A percentile compares a stretch with the other conserved stretches of the same genome.
These are phyloP conservation scores for Microctonus aethiopoides DNA, from an alignment of 2,888 invertebrate species.

Conservation along the genomic window DNA sequence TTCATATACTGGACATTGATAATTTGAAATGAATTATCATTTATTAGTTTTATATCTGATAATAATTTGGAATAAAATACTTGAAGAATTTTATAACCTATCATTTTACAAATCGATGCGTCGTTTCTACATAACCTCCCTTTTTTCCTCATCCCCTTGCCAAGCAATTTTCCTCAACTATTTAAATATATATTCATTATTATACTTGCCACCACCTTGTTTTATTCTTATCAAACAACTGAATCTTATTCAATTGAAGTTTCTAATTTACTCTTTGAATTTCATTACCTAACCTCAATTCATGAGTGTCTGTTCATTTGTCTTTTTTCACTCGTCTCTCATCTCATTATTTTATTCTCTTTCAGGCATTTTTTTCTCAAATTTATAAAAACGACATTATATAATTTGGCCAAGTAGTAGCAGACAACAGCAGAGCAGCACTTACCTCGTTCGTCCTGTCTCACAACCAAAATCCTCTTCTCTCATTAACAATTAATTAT, in stretches of 20 bases:
- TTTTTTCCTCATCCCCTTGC: slow-evolving; percentile 1
- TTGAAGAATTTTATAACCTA: slow-evolving; percentile 51
- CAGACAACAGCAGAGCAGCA: slow-evolving; percentile 24
- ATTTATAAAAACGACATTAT: slow-evolving; percentile 40
- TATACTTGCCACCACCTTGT: background rate
- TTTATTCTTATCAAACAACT: background rate
- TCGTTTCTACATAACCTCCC: slow-evolving; percentile 23
- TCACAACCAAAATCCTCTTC: background rate
- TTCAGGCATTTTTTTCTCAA: slow-evolving; percentile 27
- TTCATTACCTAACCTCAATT: background rate
- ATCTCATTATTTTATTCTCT: background rate
- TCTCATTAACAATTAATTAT: background rate
- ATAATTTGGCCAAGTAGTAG: slow-evolving; percentile 40
- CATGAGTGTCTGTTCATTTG: background rate
- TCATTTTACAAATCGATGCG: slow-evolving; percentile 51
- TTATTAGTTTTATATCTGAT: background rate
- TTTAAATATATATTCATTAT: background rate
- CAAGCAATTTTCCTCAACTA: background rate
- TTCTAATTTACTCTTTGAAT: too few species aligned
- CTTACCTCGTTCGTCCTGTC: slow-evolving; percentile 43
- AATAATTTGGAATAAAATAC: background rate
- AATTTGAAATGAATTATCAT: background rate
- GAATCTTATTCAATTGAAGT: background rate
- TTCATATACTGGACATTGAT: too few species aligned
- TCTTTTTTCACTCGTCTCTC: background rate